A percentile compares a stretch with the other conserved stretches of the same genome.
These are phyloP conservation scores for Clepsis dumicolana DNA, from an alignment of 2,888 invertebrate genomes.

Conservation along the genomic window DNA sequence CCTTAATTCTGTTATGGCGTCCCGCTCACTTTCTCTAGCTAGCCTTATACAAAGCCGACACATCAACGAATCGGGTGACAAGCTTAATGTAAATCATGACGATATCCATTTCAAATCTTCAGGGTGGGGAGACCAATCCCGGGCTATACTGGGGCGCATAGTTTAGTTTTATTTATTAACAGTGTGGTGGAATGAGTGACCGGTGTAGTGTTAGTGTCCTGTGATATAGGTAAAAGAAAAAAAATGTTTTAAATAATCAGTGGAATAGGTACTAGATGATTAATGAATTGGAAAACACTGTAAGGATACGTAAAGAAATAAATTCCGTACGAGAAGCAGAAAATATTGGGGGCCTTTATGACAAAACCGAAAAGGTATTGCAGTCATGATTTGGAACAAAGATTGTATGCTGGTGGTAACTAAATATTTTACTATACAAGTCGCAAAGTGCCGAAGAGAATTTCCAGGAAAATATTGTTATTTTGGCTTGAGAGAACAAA, in stretches of 20 bases:
- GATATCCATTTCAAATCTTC: not conserved
- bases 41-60: not conserved
- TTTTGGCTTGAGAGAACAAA: too few species aligned
- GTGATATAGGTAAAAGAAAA: not conserved
- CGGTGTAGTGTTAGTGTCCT: not conserved
- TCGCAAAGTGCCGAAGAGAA: not conserved
- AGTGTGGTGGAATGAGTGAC: not conserved
- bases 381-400: not conserved
- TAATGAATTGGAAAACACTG: not conserved
- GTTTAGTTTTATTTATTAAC: not conserved
- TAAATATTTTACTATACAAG: too few species aligned
- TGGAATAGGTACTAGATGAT: too few species aligned
- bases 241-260: not conserved
- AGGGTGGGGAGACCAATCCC: not conserved
- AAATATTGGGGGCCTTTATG: not conserved
- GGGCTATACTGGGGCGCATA: not conserved
- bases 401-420: not conserved
- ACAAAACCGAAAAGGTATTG: not conserved
- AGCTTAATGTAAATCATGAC: not conserved
- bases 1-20: not conserved
- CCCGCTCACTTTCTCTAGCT: not conserved
- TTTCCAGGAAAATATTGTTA: not conserved
- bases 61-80: not conserved
- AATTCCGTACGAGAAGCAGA: not conserved
- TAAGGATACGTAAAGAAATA: not conserved